Conservation (phyloP, 2,888 invertebrate genomes). For the Limenitis camilla region DNA sequence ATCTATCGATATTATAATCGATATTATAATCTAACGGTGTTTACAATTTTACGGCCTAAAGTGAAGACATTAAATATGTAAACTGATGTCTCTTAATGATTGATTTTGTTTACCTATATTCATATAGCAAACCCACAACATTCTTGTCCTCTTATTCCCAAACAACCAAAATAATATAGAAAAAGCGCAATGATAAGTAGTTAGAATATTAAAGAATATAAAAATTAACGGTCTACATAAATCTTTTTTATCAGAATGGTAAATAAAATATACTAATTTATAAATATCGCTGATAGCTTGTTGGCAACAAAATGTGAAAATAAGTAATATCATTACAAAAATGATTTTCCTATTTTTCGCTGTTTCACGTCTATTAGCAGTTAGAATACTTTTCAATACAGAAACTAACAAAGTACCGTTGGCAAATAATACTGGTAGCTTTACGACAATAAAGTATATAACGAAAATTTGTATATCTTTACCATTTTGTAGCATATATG, state of each 20-base stretch:
- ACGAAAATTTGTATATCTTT: slow-evolving; percentile 27
- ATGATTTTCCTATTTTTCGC: slow-evolving; percentile 41
- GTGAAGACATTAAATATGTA: too few relatives aligned
- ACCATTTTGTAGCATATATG: slow-evolving; percentile 21
- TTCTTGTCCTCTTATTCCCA: slow-evolving; percentile 52
- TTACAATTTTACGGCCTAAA: too few relatives aligned
- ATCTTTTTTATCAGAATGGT: slow-evolving; percentile 18
- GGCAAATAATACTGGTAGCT: slow-evolving; percentile 51
- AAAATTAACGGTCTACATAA: slow-evolving; percentile 21
- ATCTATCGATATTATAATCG: too few relatives aligned
- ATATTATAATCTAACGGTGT: too few relatives aligned
- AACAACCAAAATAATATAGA: slow-evolving; percentile 60
- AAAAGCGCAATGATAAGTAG: slow-evolving; percentile 51
- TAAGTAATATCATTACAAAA: slow-evolving; percentile 46
- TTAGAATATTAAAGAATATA: slow-evolving; percentile 26
- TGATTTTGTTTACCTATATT: slow-evolving; percentile 8
- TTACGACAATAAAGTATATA: slow-evolving; percentile 39
- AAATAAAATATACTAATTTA: slow-evolving; percentile 37
- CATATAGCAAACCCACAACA: slow-evolving; percentile 37
- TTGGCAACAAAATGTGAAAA: slow-evolving; percentile 55
- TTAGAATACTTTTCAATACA: slow-evolving; percentile 42
- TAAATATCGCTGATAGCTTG: slow-evolving; percentile 46
- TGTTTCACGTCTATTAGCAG: slow-evolving; percentile 35
- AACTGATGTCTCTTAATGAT: neutral
- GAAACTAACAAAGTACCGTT: slow-evolving; percentile 46